Base-by-base conservation (phyloP, 2,113 vertebrate genomes). In the Hippoglossus stenolepis region DNA sequence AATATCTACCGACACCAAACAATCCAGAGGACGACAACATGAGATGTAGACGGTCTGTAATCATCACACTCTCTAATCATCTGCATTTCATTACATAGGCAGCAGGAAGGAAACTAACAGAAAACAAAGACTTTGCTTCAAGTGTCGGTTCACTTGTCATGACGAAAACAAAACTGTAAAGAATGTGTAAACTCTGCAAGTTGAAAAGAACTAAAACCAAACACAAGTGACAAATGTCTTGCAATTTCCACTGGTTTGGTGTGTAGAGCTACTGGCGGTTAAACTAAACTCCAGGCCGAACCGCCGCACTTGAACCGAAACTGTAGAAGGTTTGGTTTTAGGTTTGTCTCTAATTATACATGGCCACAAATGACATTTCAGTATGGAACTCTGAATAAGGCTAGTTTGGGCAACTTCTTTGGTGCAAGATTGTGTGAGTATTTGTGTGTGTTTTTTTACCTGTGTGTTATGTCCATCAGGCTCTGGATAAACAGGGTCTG, bases 271-370 rank as follows among this genome's bases (percentile, higher is more conserved):
- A 47, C 64, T 66, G 63, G 75, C 75, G 76, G 60, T 77, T 85
- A 53, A 53, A 40, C 15, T 72, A 51, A 88, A 87, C 54, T 65
- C 56, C 53, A 73, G 70, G 56, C 56, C 38, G 20, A 64, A 23
- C 67, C 75, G 70, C 73, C 70, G 65, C 66, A 54, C 21, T 60
- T 73, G 70, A 71, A 43, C 38, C 75, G 58, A 57, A 85, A 83
- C 64, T 79, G 49, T 54, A 85, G 65, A 75, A 60, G 78, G 49
- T 80, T 75, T 82, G 88, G 79, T 83, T 91, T 91, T 85, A 86
- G 63, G 47, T 72, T 77, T 43, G 65, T 80, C 90, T 91, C 67
- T 88, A 88, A 93, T 93, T 91, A 91, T 26, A 86, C 23, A 45
- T 74, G 74, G 38, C 72, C 56, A 60, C 72, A 84, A 65, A 76